phyloP scores from a whole-genome alignment of 2,113 vertebrate genomes.

The Polypterus senegalus region DNA sequence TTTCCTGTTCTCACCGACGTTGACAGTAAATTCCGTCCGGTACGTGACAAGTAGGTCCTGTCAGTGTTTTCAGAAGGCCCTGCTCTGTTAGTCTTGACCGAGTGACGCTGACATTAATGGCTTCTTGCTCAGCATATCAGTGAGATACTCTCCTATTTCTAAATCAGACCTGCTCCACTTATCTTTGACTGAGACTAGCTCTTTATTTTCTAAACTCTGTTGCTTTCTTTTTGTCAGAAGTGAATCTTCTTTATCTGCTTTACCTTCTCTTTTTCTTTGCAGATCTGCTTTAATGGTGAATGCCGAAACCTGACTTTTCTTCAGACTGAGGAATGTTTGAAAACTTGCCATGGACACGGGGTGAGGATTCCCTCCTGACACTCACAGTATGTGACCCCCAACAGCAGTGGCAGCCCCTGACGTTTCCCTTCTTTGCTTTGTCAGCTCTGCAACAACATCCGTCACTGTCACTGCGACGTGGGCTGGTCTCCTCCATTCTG shows the following conservation, averaged over 20 bases:
- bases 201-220: neutral
- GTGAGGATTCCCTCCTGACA: conserved; percentile 39
- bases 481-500: conserved; percentile 87
- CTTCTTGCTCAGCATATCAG: too few species aligned
- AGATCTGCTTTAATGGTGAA: conserved; percentile 90
- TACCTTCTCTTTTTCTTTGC: conserved; percentile 18
- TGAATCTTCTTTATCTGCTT: neutral
- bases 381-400: neutral
- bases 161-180: neutral
- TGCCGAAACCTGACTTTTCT: conserved; percentile 84
- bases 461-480: conserved; percentile 76
- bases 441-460: conserved; percentile 92
- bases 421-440: conserved; percentile 4
- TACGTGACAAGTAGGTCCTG: too few species aligned
- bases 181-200: neutral
- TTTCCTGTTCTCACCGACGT: too few species aligned
- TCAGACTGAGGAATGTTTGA: conserved; percentile 60
- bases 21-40: too few species aligned
- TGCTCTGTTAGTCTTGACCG: too few species aligned
- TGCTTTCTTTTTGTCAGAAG: neutral
- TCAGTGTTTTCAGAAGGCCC: too few species aligned
- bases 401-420: neutral
- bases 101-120: too few species aligned
- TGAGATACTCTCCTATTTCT: too few species aligned
- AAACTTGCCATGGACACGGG: conserved; percentile 75